A percentile compares a stretch with the other conserved stretches of the same genome.
Evolutionary conservation across 92 coral and sea anemone species (phyloP).

Genomic region (Nematostella vectensis): DNA sequence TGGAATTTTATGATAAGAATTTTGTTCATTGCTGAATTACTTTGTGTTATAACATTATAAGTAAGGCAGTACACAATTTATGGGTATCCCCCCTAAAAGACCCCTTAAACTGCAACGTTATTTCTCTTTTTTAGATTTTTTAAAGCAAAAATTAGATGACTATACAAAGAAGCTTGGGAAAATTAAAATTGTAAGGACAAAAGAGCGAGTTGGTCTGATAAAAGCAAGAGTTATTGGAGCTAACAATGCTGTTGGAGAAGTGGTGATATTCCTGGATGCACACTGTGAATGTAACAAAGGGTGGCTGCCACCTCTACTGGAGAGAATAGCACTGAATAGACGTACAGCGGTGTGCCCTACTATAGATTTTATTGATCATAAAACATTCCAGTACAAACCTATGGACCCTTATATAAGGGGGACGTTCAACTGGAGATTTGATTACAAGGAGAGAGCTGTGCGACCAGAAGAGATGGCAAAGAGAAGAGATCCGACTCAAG

Average conservation of each 20-base stretch:
- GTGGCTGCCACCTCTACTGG: slow-evolving; percentile 97
- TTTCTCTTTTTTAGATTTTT: too few relatives aligned
- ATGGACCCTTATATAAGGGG: slow-evolving; percentile 96
- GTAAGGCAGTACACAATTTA: too few relatives aligned
- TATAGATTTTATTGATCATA: slow-evolving; percentile 96
- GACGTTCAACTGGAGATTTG: slow-evolving; percentile 98
- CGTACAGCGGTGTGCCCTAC: slow-evolving; percentile 94
- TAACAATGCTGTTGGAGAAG: slow-evolving; percentile 71
- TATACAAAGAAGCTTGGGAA: slow-evolving; percentile 64
- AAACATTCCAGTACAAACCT: slow-evolving; percentile 90
- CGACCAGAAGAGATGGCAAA: slow-evolving; percentile 58
- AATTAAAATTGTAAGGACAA: slow-evolving; percentile 73
- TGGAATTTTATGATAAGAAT: too few relatives aligned
- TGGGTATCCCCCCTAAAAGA: too few relatives aligned
- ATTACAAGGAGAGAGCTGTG: slow-evolving; percentile 86
- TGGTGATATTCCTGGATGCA: slow-evolving; percentile 82
- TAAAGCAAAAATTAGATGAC: slow-evolving; percentile 54
- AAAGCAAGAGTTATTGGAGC: slow-evolving; percentile 93
- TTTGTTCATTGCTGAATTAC: too few relatives aligned
- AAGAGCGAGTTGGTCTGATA: slow-evolving; percentile 91
- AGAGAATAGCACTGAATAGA: slow-evolving; percentile 77
- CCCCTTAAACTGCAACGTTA: too few relatives aligned
- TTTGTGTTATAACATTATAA: too few relatives aligned
- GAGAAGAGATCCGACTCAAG: slow-evolving; percentile 87
- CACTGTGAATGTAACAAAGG: slow-evolving; percentile 95